Base-by-base conservation (phyloP, 2,888 invertebrate species). In the Lithophane leautieri region DNA sequence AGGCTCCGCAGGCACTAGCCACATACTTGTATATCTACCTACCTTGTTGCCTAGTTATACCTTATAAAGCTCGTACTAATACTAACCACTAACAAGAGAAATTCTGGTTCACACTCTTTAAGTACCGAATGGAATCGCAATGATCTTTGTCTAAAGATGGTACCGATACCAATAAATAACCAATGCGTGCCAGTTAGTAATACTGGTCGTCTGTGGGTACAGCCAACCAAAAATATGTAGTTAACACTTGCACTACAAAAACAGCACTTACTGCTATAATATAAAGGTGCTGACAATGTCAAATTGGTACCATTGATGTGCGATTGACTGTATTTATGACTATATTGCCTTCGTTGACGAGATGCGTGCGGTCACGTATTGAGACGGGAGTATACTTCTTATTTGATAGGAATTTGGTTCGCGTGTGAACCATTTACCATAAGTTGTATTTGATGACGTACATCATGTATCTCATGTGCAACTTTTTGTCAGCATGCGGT, bases 321-420 rank as follows among this genome's bases (percentile, higher is more conserved):
- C 6, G 40, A 2, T 1, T 0, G 42, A 16, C n/a, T 11, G 19
- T 63, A 34, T 34, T 6, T 34, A n/a, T 19, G 22, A 7, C 14
- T n/a, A 44, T 52, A 63, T 56, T 70, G 16, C 34, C 28, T 28
- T 70, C 34, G 19, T 34, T 68, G 75, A 69, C 47, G 63, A 65
- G 80, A 34, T 50, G 42, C 76, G 56, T 75, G 66, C 75, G 28
- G 61, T 80, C 76, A 80, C 76, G 81, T 81, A 63, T 47, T 12
- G 14, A 19, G 60, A 44, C 40, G 42, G 9, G 50, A n/a, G 52
- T 63, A 28, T 63, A 63, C 69, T 69, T 75, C 47, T 63, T 54
- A 63, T 79, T 56, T 78, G 58, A 54, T 50, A 58, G 54, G 66
- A 58, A 56, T 58, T n/a, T 65, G 16, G 62, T 54, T 66, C 19